A percentile compares a stretch with the other conserved stretches of the same genome.
phyloP scores from a whole-genome alignment of 23 tunicate species.

The Diplosoma virens region DNA sequence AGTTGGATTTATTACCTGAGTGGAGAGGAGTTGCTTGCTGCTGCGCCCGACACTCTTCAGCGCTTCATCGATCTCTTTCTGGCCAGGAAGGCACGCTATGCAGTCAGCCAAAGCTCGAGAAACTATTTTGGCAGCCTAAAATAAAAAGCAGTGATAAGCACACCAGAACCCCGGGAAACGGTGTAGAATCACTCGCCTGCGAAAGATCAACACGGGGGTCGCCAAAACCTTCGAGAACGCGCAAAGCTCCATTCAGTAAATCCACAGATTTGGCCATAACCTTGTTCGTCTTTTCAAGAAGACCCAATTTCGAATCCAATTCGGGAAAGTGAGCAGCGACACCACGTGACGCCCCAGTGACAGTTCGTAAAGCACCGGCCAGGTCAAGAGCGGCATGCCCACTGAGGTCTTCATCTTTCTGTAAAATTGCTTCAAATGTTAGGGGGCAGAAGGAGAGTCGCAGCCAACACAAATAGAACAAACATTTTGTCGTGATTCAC shows the following conservation, averaged over 20 bases:
- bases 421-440: no score
- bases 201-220: no score
- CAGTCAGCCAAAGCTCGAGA: constrained; percentile 79
- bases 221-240: constrained; percentile 61
- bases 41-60: constrained; percentile 61
- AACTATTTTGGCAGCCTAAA: constrained; percentile 81
- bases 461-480: no score
- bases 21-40: constrained; percentile 63
- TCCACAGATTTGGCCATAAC: constrained; percentile 75
- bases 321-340: constrained; percentile 86
- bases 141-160: not conserved
- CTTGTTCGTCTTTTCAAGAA: constrained; percentile 61
- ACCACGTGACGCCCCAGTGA: constrained; percentile 75
- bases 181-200: no score
- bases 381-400: constrained; percentile 87
- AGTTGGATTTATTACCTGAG: constrained; percentile 34
- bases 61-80: constrained; percentile 83
- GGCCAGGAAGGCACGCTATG: constrained; percentile 87
- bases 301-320: constrained; percentile 54
- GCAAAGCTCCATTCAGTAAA: constrained; percentile 68
- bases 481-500: no score
- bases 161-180: not conserved
- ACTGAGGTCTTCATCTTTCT: constrained; percentile 89
- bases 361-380: constrained; percentile 69
- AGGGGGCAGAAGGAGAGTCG: no score